Base-by-base conservation (phyloP, 2,113 vertebrate genomes). In the Cricetomys ansorgei region DNA sequence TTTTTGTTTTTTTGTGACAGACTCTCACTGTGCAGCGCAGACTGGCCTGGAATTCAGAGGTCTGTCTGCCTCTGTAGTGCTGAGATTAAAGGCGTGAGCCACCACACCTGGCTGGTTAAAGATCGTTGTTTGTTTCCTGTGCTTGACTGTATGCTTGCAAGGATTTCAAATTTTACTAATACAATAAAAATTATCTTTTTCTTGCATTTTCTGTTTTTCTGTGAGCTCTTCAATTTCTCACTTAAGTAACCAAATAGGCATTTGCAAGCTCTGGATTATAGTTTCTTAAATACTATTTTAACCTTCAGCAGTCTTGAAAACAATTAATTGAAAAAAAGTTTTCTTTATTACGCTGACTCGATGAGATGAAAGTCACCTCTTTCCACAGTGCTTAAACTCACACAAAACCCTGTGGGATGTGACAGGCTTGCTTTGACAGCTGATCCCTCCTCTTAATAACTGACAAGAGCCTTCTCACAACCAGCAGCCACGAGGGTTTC, bases 121-220 rank as follows among this genome's bases (percentile, higher is more conserved):
- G 69, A 88, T 77, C 27, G 55, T 75, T 19, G 27, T 67, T 84
- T 34, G 73, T 91, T 88, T 77, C 6, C 31, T 96, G 55, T 55
- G 76, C 62, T 62, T 89, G 9, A 12, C 2, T 69, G 25, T 77
- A 73, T 45, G 8, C 62, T 95, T 89, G 15, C 64, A 72, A 64
- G 45, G 34, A 53, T 90, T 94, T 95, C 67, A 96, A 50, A 88
- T 91, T 96, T 95, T 86, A 55, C 83, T 10, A 91, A 16, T 89
- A 3, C 40, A 21, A 84, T 69, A 64, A 92, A 88, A 69, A 65
- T 59, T 62, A 34, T 43, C 25, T 65, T 89, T 85, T 57, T 27
- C 3, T 67, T 77, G 40, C 3, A 37, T 96, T 97, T 91, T 93
- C 50, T 93, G 0, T 92, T 73, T 92, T 43, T 91, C 53, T 29